Conservation (phyloP, 1,140 invertebrate species). For the Drosophila pruinosa region DNA sequence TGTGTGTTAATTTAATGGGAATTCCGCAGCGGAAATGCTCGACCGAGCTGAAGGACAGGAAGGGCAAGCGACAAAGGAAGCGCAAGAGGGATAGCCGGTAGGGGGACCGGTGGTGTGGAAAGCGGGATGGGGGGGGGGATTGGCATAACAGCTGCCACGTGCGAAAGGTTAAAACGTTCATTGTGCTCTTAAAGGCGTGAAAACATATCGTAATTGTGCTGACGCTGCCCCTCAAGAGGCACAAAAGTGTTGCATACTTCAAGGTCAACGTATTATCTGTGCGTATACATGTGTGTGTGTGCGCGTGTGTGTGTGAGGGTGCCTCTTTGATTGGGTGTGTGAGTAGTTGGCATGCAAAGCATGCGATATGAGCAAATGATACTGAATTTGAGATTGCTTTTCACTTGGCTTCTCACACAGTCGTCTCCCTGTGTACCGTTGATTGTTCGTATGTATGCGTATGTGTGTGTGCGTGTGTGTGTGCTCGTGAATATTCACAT, state of each 20-base stretch:
- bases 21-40: slow-evolving; percentile 74
- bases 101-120: neutral
- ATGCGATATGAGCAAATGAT: slow-evolving; percentile 21
- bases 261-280: slow-evolving; percentile 54
- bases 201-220: slow-evolving; percentile 64
- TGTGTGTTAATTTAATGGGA: slow-evolving; percentile 74
- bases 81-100: neutral
- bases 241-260: slow-evolving; percentile 74
- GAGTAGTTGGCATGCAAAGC: slow-evolving; percentile 11
- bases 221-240: slow-evolving; percentile 41
- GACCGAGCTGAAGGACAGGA: slow-evolving; percentile 21
- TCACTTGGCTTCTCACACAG: slow-evolving; percentile 16
- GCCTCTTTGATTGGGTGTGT: neutral
- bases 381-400: slow-evolving; percentile 42
- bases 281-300: neutral
- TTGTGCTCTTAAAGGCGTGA: slow-evolving; percentile 57
- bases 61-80: slow-evolving; percentile 21
- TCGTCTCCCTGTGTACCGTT: no score
- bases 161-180: slow-evolving; percentile 73
- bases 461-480: neutral
- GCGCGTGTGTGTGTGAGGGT: neutral
- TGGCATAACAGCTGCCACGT: slow-evolving; percentile 45
- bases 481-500: slow-evolving; percentile 13
- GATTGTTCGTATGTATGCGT: no score
- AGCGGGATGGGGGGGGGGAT: neutral